Evolutionary conservation across 2,888 invertebrate genomes (phyloP).

Genomic region (Hirtodrosophila alboralis): DNA sequence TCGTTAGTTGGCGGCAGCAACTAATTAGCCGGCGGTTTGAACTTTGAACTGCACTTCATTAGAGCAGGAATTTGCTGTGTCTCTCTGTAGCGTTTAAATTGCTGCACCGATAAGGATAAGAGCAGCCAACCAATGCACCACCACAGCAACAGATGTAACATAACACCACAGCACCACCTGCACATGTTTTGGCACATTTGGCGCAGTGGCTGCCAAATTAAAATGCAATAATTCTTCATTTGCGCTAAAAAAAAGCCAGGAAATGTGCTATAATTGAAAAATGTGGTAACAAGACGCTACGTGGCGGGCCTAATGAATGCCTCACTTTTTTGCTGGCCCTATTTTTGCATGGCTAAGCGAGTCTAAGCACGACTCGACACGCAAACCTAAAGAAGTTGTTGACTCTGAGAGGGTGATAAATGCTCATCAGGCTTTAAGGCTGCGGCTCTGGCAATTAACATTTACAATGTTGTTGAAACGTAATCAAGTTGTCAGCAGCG

Average conservation of each 20-base stretch:
- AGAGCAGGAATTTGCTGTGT: slow-evolving; percentile 53
- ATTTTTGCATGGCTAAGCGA: slow-evolving; percentile 50
- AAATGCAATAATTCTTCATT: slow-evolving; percentile 83
- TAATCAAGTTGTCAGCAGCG: slow-evolving; percentile 74
- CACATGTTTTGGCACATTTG: slow-evolving; percentile 56
- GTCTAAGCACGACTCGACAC: slow-evolving; percentile 54
- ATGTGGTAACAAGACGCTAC: slow-evolving; percentile 81
- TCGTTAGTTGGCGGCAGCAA: slow-evolving; percentile 32
- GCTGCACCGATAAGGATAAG: slow-evolving; percentile 52
- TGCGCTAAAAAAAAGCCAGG: slow-evolving; percentile 51
- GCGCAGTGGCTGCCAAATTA: slow-evolving; percentile 73
- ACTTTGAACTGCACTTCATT: slow-evolving; percentile 73
- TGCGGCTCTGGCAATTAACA: slow-evolving; percentile 73
- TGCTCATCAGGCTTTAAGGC: slow-evolving; percentile 77
- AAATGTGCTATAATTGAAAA: slow-evolving; percentile 82
- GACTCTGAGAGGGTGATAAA: slow-evolving; percentile 64
- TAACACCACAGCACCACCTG: slow-evolving; percentile 57
- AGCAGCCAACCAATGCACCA: slow-evolving; percentile 11
- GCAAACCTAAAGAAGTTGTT: slow-evolving; percentile 63
- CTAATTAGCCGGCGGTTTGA: slow-evolving; percentile 72
- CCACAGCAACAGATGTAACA: slow-evolving; percentile 22
- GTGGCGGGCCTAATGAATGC: slow-evolving; percentile 79
- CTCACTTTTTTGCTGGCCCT: slow-evolving; percentile 52
- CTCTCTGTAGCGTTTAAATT: slow-evolving; percentile 24
- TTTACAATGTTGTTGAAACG: slow-evolving; percentile 79